Evolutionary conservation across 2,113 vertebrate genomes (phyloP).

Genomic region (Aptenodytes patagonicus): DNA sequence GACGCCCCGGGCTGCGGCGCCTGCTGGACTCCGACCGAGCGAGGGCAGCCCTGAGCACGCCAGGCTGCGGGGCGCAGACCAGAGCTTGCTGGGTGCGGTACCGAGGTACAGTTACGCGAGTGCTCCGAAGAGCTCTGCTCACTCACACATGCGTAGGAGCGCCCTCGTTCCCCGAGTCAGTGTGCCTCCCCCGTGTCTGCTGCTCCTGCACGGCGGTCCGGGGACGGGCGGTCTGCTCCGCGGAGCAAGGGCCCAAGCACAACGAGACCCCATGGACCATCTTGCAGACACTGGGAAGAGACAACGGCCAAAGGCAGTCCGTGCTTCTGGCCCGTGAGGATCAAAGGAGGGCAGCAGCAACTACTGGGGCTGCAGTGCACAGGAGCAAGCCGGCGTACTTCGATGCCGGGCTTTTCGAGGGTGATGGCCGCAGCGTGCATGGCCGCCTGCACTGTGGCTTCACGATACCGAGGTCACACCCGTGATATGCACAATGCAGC

Average conservation of each 20-base stretch:
- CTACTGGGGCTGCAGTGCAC: neutral
- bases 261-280: too few relatives aligned
- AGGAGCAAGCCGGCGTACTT: neutral
- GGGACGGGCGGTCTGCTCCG: neutral
- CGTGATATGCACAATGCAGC: rapidly evolving
- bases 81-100: neutral
- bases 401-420: neutral
- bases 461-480: too few relatives aligned
- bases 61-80: neutral
- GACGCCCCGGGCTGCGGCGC: neutral
- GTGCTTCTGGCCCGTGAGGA: neutral
- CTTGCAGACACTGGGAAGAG: neutral
- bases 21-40: rapidly evolving
- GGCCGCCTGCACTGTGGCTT: too few relatives aligned
- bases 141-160: neutral
- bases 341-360: neutral
- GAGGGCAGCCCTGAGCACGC: too few relatives aligned
- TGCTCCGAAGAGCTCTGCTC: too few relatives aligned
- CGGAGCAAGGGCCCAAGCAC: too few relatives aligned
- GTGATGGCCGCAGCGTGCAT: neutral
- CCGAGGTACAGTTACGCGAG: neutral
- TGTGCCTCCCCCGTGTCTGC: neutral
- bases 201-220: too few relatives aligned
- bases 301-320: neutral
- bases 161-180: too few relatives aligned